Evolutionary conservation across 2,113 vertebrate species (phyloP).

Genomic region (Rallus limicola): DNA sequence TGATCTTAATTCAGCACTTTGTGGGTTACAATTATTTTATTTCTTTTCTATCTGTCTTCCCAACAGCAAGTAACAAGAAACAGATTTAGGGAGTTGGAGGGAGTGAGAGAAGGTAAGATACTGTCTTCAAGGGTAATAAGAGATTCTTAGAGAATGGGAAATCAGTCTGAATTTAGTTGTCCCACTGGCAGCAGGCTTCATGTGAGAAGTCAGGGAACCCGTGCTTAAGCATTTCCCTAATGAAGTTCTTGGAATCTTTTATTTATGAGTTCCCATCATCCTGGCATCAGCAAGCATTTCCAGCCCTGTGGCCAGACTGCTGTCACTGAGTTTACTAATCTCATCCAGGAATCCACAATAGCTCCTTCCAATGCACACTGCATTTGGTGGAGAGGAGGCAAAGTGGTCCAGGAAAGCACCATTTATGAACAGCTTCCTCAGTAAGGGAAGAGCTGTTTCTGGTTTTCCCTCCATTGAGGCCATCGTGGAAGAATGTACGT

Average conservation of each 20-base stretch:
- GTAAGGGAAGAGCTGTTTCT: neutral
- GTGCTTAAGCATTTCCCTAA: neutral
- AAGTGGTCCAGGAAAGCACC: rapidly evolving
- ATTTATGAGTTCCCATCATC: neutral
- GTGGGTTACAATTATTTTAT: neutral
- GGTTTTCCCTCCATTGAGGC: rapidly evolving
- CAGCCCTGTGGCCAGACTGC: neutral
- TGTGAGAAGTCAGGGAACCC: neutral
- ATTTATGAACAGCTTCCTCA: neutral
- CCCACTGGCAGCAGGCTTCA: neutral
- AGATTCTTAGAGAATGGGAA: neutral
- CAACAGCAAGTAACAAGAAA: neutral
- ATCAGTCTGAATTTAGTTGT: neutral
- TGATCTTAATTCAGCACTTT: neutral
- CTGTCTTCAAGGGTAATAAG: neutral
- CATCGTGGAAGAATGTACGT: neutral
- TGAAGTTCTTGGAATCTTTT: neutral
- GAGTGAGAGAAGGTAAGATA: neutral
- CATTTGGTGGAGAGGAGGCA: neutral
- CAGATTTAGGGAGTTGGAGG: neutral
- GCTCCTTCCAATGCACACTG: neutral
- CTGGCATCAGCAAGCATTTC: neutral
- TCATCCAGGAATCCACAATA: neutral
- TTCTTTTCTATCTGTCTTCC: neutral
- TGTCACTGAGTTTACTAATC: neutral